phyloP scores from a whole-genome alignment of 2,888 invertebrate genomes.

The Drosophila vallismaia region DNA sequence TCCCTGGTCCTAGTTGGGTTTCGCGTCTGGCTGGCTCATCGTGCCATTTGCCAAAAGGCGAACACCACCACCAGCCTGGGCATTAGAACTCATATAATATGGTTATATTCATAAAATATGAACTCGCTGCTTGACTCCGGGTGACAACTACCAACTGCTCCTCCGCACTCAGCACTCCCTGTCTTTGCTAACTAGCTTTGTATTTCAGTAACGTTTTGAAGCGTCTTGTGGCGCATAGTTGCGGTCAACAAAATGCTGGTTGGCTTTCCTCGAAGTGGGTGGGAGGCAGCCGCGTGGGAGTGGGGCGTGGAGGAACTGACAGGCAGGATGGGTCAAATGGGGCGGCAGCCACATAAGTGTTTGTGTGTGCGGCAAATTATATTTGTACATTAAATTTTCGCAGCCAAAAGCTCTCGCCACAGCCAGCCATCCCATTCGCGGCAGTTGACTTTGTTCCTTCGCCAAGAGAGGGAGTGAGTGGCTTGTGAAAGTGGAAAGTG shows the following conservation, averaged over 20 bases:
- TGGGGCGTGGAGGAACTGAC: slow-evolving; percentile 21
- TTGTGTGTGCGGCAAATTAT: slow-evolving; percentile 77
- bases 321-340: slow-evolving; percentile 30
- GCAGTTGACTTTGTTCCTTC: slow-evolving; percentile 73
- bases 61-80: slow-evolving; percentile 52
- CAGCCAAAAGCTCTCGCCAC: slow-evolving; percentile 50
- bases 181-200: slow-evolving; percentile 65
- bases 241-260: slow-evolving; percentile 60
- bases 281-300: no score
- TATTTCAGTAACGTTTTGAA: slow-evolving; percentile 50
- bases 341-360: slow-evolving; percentile 70
- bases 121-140: slow-evolving; percentile 48
- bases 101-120: slow-evolving; percentile 77
- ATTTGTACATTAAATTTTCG: slow-evolving; percentile 78
- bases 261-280: slow-evolving; percentile 17
- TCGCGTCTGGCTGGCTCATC: slow-evolving; percentile 15
- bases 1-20: slow-evolving; percentile 5
- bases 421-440: slow-evolving; percentile 53
- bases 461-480: background rate
- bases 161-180: slow-evolving; percentile 8
- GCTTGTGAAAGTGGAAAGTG: background rate
- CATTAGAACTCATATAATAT: slow-evolving; percentile 64
- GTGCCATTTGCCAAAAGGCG: slow-evolving; percentile 22
- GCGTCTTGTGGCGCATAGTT: slow-evolving; percentile 62
- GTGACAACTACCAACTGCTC: slow-evolving; percentile 41